These are phyloP conservation scores for Drosophila yooni DNA, from an alignment of 2,888 invertebrate genomes.

Conservation along the genomic window DNA sequence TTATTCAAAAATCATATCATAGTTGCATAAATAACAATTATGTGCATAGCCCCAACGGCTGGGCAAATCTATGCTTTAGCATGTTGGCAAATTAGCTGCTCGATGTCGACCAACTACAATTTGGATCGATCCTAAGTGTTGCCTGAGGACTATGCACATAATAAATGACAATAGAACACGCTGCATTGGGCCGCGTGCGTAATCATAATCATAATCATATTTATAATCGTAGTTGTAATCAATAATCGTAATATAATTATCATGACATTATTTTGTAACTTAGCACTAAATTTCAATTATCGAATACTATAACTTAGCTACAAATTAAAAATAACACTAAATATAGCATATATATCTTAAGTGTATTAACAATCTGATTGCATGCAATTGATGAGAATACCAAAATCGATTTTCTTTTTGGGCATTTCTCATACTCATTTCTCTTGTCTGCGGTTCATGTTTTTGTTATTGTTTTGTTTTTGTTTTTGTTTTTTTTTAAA, in stretches of 20 bases:
- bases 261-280: conserved; percentile 60
- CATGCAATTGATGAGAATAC: conserved; percentile 49
- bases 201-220: conserved; percentile 45
- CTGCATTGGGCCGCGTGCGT: conserved; percentile 32
- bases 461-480: conserved; percentile 6
- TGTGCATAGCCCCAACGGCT: conserved; percentile 39
- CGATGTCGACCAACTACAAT: not conserved
- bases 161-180: conserved; percentile 48
- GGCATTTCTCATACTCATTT: conserved; percentile 26
- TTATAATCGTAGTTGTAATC: conserved; percentile 58
- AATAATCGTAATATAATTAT: conserved; percentile 63
- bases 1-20: conserved; percentile 77
- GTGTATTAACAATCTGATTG: conserved; percentile 63
- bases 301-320: conserved; percentile 64
- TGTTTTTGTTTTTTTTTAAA: conserved; percentile 44
- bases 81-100: not conserved
- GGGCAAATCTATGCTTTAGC: conserved; percentile 1
- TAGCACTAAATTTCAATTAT: conserved; percentile 57
- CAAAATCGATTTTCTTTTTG: not conserved
- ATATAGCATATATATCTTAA: conserved; percentile 46
- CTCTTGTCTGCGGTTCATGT: conserved; percentile 17
- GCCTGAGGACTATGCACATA: conserved; percentile 36
- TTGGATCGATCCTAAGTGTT: not conserved
- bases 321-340: conserved; percentile 60
- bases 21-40: conserved; percentile 71